phyloP scores from a whole-genome alignment of 1,140 invertebrate species.

The Drosophila mauritiana region DNA sequence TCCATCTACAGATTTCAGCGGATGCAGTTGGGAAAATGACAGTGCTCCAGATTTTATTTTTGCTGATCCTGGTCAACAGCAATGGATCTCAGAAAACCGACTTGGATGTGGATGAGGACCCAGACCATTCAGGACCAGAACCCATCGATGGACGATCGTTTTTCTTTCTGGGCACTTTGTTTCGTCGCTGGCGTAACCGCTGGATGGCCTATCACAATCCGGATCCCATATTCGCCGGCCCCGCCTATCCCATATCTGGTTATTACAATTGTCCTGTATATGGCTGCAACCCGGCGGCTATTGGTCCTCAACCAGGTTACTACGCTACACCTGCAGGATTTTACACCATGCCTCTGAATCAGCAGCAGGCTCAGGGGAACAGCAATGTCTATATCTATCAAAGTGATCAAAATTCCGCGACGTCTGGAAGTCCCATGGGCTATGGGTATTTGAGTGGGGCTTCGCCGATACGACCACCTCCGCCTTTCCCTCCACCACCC shows the following conservation, averaged over 20 bases:
- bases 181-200: conserved; percentile 72
- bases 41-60: conserved; percentile 18
- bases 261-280: conserved; percentile 66
- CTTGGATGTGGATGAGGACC: background rate
- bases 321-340: conserved; percentile 37
- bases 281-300: conserved; percentile 57
- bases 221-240: conserved; percentile 57
- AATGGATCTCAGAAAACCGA: conserved; percentile 14
- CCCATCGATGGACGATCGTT: conserved; percentile 60
- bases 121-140: conserved; percentile 2
- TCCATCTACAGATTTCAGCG: conserved; percentile 23
- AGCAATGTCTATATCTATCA: conserved; percentile 74
- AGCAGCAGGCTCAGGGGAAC: conserved; percentile 65
- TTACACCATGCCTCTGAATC: conserved; percentile 47
- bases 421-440: conserved; percentile 26
- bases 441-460: conserved; percentile 38
- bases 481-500: conserved; percentile 14
- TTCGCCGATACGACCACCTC: conserved; percentile 24
- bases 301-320: conserved; percentile 50
- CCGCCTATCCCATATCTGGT: conserved; percentile 55
- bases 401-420: conserved; percentile 59
- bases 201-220: conserved; percentile 63
- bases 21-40: conserved; percentile 39
- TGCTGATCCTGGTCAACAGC: conserved; percentile 30
- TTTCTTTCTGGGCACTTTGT: conserved; percentile 58